A percentile compares a stretch with the other conserved stretches of the same genome.
Conservation (phyloP, 2,888 invertebrate species). For the Sinhomidia bicolor region DNA sequence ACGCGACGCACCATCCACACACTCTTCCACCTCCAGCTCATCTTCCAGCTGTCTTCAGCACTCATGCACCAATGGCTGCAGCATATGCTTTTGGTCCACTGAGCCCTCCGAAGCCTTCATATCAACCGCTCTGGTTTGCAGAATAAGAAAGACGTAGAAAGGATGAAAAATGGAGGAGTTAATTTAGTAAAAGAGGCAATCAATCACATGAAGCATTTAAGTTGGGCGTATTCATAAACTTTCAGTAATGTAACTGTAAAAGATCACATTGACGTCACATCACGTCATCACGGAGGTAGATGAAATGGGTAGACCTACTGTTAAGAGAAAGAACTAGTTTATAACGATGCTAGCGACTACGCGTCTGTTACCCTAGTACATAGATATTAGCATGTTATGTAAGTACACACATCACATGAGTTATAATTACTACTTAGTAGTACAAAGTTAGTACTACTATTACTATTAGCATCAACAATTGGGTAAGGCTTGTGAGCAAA, state of each 20-base stretch:
- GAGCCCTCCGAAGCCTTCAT: slow-evolving; percentile 88
- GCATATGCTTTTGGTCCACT: slow-evolving; percentile 87
- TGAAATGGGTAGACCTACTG: not conserved
- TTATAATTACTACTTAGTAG: not conserved
- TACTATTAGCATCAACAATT: not conserved
- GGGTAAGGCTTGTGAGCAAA: slow-evolving; percentile 45
- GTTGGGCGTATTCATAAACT: not conserved
- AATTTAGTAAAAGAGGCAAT: not conserved
- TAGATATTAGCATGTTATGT: no score
- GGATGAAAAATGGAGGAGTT: not conserved
- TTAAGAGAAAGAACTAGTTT: no score
- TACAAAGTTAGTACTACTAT: not conserved
- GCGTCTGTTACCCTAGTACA: slow-evolving; percentile 32
- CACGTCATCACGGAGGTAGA: no score
- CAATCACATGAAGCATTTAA: not conserved
- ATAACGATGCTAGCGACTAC: slow-evolving; percentile 29
- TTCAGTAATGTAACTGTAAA: not conserved
- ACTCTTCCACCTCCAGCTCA: slow-evolving; percentile 84
- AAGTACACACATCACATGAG: not conserved
- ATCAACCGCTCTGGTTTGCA: slow-evolving; percentile 89
- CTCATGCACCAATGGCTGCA: slow-evolving; percentile 85
- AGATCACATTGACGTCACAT: not conserved
- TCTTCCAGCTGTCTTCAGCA: slow-evolving; percentile 84
- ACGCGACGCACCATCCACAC: slow-evolving; percentile 89
- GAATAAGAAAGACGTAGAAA: slow-evolving; percentile 84